Percentiles rank a stretch among this genome's conserved stretches.
Evolutionary conservation across 2,113 vertebrate species (phyloP).

Genomic region (Gyps fulvus): DNA sequence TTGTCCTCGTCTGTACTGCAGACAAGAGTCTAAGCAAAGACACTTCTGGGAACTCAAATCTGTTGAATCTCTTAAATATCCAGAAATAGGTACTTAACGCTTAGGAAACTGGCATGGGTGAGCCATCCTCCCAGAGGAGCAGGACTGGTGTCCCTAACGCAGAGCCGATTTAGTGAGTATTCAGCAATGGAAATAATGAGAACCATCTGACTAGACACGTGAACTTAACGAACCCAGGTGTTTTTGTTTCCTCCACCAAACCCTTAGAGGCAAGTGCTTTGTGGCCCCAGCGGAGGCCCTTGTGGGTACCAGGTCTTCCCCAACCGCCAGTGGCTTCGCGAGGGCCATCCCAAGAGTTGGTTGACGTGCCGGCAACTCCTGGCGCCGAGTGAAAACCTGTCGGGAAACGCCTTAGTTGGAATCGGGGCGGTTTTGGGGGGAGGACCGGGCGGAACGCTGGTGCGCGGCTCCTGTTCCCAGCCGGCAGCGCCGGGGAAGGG

Average conservation of each 20-base stretch:
- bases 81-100: not conserved
- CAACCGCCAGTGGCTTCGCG: too few relatives aligned
- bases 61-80: not conserved
- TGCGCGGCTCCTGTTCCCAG: not conserved
- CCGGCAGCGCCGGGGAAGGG: not conserved
- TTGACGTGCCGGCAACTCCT: rapidly evolving
- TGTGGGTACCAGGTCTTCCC: too few relatives aligned
- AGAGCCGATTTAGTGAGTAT: not conserved
- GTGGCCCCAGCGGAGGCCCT: not conserved
- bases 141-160: not conserved
- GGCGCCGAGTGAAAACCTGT: not conserved
- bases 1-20: not conserved
- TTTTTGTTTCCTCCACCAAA: not conserved
- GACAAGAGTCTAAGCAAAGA: not conserved
- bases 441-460: not conserved
- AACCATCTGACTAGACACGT: not conserved
- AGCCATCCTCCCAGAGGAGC: not conserved
- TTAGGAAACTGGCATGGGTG: not conserved
- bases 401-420: rapidly evolving
- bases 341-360: too few relatives aligned
- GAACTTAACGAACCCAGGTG: not conserved
- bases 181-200: not conserved
- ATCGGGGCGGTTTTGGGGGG: rapidly evolving
- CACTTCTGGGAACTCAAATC: not conserved
- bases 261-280: not conserved